Evolutionary conservation across 2,113 vertebrate species (phyloP).

Genomic region (Corynorhinus townsendii): DNA sequence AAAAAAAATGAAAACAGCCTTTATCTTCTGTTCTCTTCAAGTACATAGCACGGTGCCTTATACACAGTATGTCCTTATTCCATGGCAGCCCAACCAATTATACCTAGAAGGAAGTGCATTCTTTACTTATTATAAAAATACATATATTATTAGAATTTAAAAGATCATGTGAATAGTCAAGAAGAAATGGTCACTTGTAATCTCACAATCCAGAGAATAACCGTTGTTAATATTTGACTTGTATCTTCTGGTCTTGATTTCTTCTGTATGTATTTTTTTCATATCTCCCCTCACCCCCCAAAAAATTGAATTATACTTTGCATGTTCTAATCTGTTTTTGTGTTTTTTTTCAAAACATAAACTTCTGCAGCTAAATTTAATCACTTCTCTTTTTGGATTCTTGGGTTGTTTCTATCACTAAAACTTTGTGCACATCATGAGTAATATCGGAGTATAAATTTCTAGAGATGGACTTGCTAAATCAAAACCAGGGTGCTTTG

Average conservation of each 20-base stretch:
- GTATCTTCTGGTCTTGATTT: background rate
- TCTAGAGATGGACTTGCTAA: background rate
- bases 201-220: background rate
- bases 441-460: background rate
- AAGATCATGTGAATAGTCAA: background rate
- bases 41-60: background rate
- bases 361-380: background rate
- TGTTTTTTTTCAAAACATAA: background rate
- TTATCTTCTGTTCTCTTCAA: background rate
- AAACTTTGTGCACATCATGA: background rate
- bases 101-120: background rate
- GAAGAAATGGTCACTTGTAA: background rate
- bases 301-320: background rate
- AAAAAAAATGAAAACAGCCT: background rate
- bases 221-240: background rate
- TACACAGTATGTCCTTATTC: background rate
- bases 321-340: background rate
- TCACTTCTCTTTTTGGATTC: background rate
- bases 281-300: too few species aligned
- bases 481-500: background rate
- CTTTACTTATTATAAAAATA: conserved; percentile 7
- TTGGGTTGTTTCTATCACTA: background rate
- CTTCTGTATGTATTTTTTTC: background rate
- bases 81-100: background rate
- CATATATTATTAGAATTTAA: background rate